Percentiles rank a stretch among this genome's conserved stretches.
Conservation (phyloP, 2,888 invertebrate genomes). For the Rhamnusium bicolor region DNA sequence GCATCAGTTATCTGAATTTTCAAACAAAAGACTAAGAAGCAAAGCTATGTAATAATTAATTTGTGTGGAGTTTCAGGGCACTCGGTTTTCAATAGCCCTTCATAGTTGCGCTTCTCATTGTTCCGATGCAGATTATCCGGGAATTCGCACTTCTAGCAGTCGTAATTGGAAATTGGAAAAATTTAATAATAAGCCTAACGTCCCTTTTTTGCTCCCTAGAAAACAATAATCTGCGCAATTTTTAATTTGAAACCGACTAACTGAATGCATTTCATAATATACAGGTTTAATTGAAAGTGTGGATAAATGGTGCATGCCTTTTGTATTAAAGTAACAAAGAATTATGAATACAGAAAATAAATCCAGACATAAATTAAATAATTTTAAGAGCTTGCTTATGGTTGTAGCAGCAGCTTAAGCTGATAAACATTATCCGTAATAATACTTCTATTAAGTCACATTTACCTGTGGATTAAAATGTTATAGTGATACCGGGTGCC, state of each 20-base stretch:
- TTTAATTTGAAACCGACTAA: background rate
- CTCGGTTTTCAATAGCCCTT: background rate
- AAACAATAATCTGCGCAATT: background rate
- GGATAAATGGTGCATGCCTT: too few species aligned
- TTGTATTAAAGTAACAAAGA: too few species aligned
- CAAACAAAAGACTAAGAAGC: background rate
- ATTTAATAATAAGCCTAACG: background rate
- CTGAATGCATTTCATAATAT: background rate
- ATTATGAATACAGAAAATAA: too few species aligned
- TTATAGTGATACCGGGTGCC: too few species aligned
- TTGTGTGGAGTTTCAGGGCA: conserved; percentile 7
- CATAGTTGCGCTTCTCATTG: background rate
- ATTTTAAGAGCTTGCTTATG: too few species aligned
- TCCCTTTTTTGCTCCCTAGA: background rate
- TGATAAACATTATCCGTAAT: too few species aligned
- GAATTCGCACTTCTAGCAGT: background rate
- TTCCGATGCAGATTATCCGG: background rate
- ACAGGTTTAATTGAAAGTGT: background rate
- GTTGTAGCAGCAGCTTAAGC: too few species aligned
- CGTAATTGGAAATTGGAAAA: conserved; percentile 7
- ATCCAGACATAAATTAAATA: too few species aligned
- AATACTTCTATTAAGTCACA: too few species aligned
- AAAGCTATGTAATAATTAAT: background rate
- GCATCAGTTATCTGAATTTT: background rate
- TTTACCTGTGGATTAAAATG: too few species aligned